These are phyloP conservation scores for Axinella damicornis DNA, from an alignment of 37 sponge, comb jelly and placozoan species.

Conservation along the genomic window DNA sequence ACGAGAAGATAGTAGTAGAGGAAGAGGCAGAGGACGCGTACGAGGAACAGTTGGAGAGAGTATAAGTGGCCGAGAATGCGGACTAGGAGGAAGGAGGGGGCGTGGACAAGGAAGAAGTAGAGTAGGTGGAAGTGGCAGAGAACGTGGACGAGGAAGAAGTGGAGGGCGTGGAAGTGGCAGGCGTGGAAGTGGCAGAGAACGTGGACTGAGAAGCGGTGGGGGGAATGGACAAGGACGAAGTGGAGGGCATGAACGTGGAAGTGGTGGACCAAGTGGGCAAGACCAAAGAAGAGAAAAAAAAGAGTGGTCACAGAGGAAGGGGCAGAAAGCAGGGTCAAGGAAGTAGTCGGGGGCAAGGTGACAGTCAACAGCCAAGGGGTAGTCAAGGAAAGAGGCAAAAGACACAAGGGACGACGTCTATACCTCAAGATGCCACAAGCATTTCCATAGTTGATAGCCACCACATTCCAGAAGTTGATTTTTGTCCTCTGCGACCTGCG, in stretches of 20 bases:
- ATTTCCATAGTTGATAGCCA: no score
- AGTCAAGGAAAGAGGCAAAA: no score
- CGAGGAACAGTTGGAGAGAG: no score
- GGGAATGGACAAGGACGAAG: neutral
- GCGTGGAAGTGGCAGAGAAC: neutral
- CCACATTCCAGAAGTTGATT: no score
- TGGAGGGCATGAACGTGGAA: neutral
- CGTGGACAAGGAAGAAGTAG: constrained; percentile 4
- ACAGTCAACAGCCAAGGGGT: no score
- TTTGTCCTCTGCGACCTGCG: no score
- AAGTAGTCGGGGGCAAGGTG: no score
- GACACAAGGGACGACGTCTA: no score
- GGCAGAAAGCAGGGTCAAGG: neutral
- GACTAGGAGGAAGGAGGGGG: neutral
- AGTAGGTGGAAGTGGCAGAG: neutral
- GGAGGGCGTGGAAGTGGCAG: constrained; percentile 4
- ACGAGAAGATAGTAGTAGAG: no score
- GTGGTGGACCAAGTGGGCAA: neutral
- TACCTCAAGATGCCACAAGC: no score
- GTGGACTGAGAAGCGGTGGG: neutral
- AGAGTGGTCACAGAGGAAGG: neutral
- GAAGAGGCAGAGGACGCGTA: no score
- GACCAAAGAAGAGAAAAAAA: neutral
- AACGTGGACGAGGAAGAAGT: neutral
- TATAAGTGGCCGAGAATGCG: neutral